Evolutionary conservation across 1,140 invertebrate species (phyloP).

Genomic region (Drosophila asahinai): DNA sequence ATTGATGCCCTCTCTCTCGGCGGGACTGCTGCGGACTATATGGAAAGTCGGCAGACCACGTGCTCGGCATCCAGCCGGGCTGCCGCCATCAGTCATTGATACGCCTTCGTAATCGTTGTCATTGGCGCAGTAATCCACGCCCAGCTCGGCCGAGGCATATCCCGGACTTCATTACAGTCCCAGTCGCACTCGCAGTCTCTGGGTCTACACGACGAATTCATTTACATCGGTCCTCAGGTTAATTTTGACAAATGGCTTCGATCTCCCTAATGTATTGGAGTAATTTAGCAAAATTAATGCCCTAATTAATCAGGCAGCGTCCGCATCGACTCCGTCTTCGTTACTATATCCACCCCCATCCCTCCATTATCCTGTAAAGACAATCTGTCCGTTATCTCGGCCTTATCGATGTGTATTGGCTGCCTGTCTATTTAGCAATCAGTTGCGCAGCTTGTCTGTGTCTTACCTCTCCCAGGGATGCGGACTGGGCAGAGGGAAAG

Average conservation of each 20-base stretch:
- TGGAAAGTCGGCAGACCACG: conserved; percentile 29
- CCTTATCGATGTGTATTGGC: conserved; percentile 60
- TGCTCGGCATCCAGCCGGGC: conserved; percentile 33
- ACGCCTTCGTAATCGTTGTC: conserved; percentile 55
- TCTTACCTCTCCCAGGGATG: conserved; percentile 20
- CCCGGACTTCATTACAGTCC: conserved; percentile 35
- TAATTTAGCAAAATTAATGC: conserved; percentile 85
- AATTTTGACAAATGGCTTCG: conserved; percentile 85
- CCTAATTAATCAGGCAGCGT: conserved; percentile 76
- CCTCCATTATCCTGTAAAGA: conserved; percentile 23
- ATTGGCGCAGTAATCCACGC: conserved; percentile 40
- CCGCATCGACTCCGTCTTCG: conserved; percentile 19
- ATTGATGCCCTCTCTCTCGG: conserved; percentile 35
- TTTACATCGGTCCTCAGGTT: conserved; percentile 78
- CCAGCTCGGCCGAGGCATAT: conserved; percentile 25
- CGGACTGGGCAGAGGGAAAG: background rate
- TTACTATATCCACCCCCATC: background rate
- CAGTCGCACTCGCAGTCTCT: background rate
- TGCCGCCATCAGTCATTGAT: conserved; percentile 55
- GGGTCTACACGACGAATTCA: conserved; percentile 54
- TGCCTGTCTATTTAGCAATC: conserved; percentile 68
- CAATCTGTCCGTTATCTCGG: conserved; percentile 57
- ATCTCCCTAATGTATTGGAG: conserved; percentile 82
- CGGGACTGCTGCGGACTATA: background rate
- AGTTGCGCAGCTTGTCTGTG: conserved; percentile 60